Evolutionary conservation across 92 coral and sea anemone genomes (phyloP), one percentile per base, ranked within the genome.

Genomic region (Meandrina meandrites): DNA sequence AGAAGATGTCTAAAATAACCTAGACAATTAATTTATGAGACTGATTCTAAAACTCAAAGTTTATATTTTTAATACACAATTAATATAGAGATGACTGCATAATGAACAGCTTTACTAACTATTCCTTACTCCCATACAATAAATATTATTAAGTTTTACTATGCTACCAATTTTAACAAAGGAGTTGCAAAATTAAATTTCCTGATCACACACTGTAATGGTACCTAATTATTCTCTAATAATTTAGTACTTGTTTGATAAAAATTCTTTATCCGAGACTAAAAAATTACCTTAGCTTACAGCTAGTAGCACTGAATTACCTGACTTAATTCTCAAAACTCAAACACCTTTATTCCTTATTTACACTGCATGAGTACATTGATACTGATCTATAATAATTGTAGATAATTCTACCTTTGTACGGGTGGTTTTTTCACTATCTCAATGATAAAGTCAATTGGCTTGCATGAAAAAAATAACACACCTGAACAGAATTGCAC

Each of bases 51-150:
- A 35, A 66, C 71, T 34, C 50, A 14, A 73, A 28, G 45, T 73
- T 73, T 8, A 37, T 37, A 19, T 73, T 1, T 34, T 73, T 73
- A 73, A 73, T 73, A 34, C 14, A 73, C 14, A 73, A 73, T 27
- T 73, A 34, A 21, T 4, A 34, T 19, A 21, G 27, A 73, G 78
- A 36, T 73, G 78, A 8, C 48, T 73, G 27, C 48, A 37, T 73
- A 19, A 40, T 73, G 17, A 73, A 36, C 77, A 73, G 48, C 24
- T 73, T 73, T 73, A 51, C 78, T 73, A 73, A 37, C 51, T 73
- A 73, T 32, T 34, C 45, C 76, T 71, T 19, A 22, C n/a, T 34
- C 51, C 12, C 9, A 4, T 73, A 36, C 16, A 73, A 37, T 35
- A 36, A 35, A 40, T 36, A 73, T 28, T 30, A 68, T 34, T 71